Evolutionary conservation across 2,888 invertebrate species (phyloP), one percentile per base, ranked within the genome.

Genomic region (Papilio protenor): DNA sequence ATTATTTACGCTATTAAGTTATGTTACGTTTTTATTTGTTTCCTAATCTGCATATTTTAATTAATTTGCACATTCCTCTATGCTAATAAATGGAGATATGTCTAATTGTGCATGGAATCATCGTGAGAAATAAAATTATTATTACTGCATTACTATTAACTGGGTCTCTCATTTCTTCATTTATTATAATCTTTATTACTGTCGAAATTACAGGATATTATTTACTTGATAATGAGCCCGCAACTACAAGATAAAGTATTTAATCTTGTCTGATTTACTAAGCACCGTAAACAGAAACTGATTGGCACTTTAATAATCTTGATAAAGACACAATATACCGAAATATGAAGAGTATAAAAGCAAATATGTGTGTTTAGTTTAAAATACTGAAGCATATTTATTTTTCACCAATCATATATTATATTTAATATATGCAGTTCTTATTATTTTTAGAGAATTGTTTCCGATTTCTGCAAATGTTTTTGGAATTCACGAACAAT

Each of bases 211-310:
- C n/a, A 45, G 12, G 1, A 11, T 40, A 69, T 45, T 12, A 45
- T 21, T 69, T 21, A 21, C 8, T 33, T 33, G 45, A 74, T 64
- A 47, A 23, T 57, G 40, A n/a, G n/a, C 21, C 40, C 1, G 33
- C 16, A 55, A 57, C 55, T 27, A 55, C 27, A 27, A 11, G 72
- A 72, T 72, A 72, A 72, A 33, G n/a, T n/a, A 12, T 21, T n/a
- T 73, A 73, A 69, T 73, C 73, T 73, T 73, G 57, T 73, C 57
- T 73, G 57, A 57, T 73, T 55, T n/a, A 40, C 73, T 57, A 73
- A 73, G 55, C 40, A 73, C n/a, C n/a, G 57, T 57, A 73, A 73
- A 73, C 40, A 73, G 5, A 69, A 73, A 73, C 72, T 73, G 57
- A 73, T 57, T 55, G 52, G 55, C 33, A 14, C 3, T 73, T 52